These are phyloP conservation scores for Drosophila antonietae DNA, from an alignment of 2,888 invertebrate genomes.

Conservation along the genomic window DNA sequence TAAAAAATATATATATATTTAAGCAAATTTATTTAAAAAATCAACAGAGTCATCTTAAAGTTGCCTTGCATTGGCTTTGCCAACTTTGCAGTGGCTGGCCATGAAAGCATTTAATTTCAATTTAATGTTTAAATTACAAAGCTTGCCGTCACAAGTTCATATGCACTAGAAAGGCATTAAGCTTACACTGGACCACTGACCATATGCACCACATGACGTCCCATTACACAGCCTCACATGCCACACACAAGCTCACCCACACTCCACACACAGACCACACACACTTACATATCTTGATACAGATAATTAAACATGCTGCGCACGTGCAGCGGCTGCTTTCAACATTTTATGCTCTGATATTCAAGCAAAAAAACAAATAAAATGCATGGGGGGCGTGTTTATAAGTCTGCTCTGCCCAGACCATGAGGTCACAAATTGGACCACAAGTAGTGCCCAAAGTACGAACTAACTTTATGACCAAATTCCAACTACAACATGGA, in stretches of 20 bases:
- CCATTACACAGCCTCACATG: slow-evolving; percentile 14
- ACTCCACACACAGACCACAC: slow-evolving; percentile 18
- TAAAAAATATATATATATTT: background rate
- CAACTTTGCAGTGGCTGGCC: background rate
- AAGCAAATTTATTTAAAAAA: background rate
- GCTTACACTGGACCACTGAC: slow-evolving; percentile 39
- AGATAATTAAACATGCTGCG: slow-evolving; percentile 77
- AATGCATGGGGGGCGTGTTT: slow-evolving; percentile 33
- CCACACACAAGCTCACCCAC: slow-evolving; percentile 11
- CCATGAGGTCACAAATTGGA: slow-evolving; percentile 61
- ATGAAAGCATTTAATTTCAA: slow-evolving; percentile 23
- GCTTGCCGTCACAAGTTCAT: slow-evolving; percentile 18
- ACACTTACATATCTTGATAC: slow-evolving; percentile 20
- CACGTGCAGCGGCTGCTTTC: slow-evolving; percentile 76
- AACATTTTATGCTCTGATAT: slow-evolving; percentile 68
- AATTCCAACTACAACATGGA: slow-evolving; percentile 19
- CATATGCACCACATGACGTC: slow-evolving; percentile 60
- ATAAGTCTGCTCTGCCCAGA: slow-evolving; percentile 29
- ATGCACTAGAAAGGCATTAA: slow-evolving; percentile 17
- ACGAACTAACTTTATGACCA: slow-evolving; percentile 40
- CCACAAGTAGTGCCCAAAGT: slow-evolving; percentile 55
- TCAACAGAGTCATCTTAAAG: background rate
- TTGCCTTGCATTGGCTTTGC: too few relatives aligned
- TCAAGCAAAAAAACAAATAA: slow-evolving; percentile 38
- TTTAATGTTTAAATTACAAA: slow-evolving; percentile 20